Conservation (phyloP, 2,113 vertebrate species). For the Pagrus major region DNA sequence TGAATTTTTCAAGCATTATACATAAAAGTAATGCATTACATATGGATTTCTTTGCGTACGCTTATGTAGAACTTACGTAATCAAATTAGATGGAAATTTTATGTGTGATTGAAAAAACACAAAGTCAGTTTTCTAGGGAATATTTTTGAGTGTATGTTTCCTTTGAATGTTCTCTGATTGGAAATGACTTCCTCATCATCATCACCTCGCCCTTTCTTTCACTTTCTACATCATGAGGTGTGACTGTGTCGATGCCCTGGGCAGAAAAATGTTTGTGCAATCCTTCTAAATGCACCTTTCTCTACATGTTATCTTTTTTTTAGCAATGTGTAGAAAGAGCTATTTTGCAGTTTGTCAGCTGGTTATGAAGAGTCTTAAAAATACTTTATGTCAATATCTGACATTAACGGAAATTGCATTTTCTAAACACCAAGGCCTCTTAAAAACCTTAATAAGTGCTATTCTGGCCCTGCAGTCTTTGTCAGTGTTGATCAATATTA, state of each 20-base stretch:
- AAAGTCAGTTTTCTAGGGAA: too few species aligned
- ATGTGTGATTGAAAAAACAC: too few species aligned
- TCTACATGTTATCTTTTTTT: slow-evolving; percentile 24
- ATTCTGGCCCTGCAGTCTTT: neutral
- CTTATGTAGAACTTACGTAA: too few species aligned
- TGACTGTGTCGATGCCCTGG: slow-evolving; percentile 39
- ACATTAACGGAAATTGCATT: neutral
- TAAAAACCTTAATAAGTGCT: slow-evolving; percentile 6
- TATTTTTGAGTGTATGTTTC: too few species aligned
- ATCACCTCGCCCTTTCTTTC: slow-evolving; percentile 30
- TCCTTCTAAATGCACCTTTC: slow-evolving; percentile 35
- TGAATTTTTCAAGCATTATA: too few species aligned
- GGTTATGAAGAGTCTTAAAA: neutral
- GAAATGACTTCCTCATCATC: slow-evolving; percentile 25
- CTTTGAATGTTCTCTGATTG: slow-evolving; percentile 29
- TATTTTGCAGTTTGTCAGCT: neutral
- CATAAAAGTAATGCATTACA: too few species aligned
- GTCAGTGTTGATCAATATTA: slow-evolving; percentile 1
- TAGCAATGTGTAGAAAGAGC: neutral
- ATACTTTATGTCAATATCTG: neutral
- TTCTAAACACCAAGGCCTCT: neutral
- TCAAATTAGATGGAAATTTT: too few species aligned
- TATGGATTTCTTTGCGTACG: too few species aligned
- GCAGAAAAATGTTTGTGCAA: slow-evolving; percentile 47
- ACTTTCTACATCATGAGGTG: slow-evolving; percentile 17